Evolutionary conservation across 2,797 vertebrate genomes (phyloP), one percentile per base, ranked within the genome.

Genomic region (Rhinogobio ventralis): DNA sequence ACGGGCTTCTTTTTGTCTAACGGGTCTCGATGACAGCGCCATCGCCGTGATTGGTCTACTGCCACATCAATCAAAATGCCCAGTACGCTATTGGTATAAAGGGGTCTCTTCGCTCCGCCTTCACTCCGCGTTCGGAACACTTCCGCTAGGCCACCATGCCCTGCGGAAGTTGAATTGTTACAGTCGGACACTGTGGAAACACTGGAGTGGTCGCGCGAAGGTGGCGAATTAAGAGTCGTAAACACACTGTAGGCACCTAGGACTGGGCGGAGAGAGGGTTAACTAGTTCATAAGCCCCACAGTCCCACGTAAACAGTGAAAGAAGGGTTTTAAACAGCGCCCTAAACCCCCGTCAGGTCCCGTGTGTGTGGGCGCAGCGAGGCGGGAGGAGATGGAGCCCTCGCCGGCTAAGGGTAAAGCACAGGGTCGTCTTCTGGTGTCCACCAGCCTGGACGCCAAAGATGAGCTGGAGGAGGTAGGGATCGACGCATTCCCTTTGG

Each of bases 391-490:
- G 92, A 96, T 96, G 95, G 96, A 96, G 90, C 89, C 94, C 88
- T 91, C 94, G 84, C 89, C 95, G 92, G 94, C 92, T 25, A 96
- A 96, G 90, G 89, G 93, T 87, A 96, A 95, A 92, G 90, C 94
- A 46, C 94, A 94, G 95, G 94, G 95, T 86, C 95, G 95, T 91
- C 93, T 99, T 85, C 93, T 99, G 90, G 92, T 97, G 89, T 96
- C 97, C 92, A 97, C 95, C 87, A 95, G 93, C 91, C 95, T 98
- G 95, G 97, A 99, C 92, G 96, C 97, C 81, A 99, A 98, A 93
- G 97, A 99, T 92, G 97, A 98, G 93, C 94, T 98, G 91, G 97
- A 98, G 91, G 97, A 98, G 97, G 97, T 98, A 91, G 91, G 93
- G 90, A 62, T 60, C 74, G 64, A 81, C 51, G 36, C n/a, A 30